Percentiles rank a stretch among this genome's conserved stretches.
Conservation (phyloP, 2,797 vertebrate genomes). For the Phataginus tricuspis region DNA sequence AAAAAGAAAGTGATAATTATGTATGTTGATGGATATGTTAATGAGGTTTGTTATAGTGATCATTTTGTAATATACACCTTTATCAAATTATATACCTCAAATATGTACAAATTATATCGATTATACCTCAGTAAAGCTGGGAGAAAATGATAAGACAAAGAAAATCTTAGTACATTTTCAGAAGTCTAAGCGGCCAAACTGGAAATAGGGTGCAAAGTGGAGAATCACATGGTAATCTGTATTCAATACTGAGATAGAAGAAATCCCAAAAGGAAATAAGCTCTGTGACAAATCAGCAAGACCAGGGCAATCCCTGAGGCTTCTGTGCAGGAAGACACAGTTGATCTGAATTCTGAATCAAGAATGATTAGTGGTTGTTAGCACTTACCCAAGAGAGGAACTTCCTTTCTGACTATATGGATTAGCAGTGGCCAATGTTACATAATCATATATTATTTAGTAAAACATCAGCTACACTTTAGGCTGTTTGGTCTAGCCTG, state of each 20-base stretch:
- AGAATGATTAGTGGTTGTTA: neutral
- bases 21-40: no score
- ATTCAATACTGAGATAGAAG: neutral
- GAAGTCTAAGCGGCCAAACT: neutral
- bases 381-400: neutral
- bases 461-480: neutral
- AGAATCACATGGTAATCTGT: neutral
- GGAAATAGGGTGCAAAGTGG: neutral
- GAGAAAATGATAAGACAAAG: neutral
- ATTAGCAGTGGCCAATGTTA: neutral
- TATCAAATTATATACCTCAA: no score
- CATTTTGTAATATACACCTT: no score
- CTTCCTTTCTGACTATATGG: neutral
- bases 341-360: neutral
- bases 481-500: neutral
- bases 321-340: neutral
- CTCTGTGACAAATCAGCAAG: neutral
- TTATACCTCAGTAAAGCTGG: neutral
- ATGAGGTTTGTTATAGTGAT: no score
- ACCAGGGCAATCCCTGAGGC: neutral
- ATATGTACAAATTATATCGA: neutral
- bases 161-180: neutral
- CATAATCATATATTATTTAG: neutral
- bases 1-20: no score
- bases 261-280: neutral